phyloP scores from a whole-genome alignment of 2,113 vertebrate species.

The Pluvialis apricaria region DNA sequence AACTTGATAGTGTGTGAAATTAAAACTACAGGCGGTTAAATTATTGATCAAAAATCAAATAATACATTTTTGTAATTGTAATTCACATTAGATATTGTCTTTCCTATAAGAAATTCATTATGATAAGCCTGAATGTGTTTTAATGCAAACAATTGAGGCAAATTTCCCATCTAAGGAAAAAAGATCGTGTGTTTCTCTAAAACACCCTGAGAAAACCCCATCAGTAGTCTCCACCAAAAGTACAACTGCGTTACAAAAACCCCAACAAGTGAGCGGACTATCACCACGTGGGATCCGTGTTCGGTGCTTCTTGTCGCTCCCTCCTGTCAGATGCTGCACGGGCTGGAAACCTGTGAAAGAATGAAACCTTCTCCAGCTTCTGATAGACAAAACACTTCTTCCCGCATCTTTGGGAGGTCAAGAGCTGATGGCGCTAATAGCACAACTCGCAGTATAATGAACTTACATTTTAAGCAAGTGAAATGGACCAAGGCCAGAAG shows the following conservation, averaged over 20 bases:
- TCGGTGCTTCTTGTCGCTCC: background rate
- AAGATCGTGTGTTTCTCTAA: background rate
- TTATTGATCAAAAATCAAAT: conserved; percentile 36
- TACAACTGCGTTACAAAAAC: background rate
- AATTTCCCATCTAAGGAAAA: background rate
- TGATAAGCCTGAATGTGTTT: background rate
- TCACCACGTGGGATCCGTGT: accelerated
- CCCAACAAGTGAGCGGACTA: background rate
- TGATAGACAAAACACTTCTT: background rate
- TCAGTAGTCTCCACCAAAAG: background rate
- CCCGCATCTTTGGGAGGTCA: background rate
- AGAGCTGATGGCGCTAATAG: background rate
- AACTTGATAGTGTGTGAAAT: conserved; percentile 55
- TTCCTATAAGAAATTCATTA: background rate
- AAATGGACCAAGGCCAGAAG: background rate
- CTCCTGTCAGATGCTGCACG: accelerated
- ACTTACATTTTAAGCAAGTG: background rate
- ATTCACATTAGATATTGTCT: background rate
- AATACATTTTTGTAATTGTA: background rate
- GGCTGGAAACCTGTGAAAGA: too few relatives aligned
- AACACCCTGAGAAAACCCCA: background rate
- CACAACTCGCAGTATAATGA: too few relatives aligned
- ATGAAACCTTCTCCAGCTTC: background rate
- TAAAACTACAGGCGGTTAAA: conserved; percentile 39
- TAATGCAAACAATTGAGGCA: background rate